Percentiles rank a stretch among this genome's conserved stretches.
These are phyloP conservation scores for Myiozetetes cayanensis DNA, from an alignment of 2,113 vertebrate genomes.

Conservation along the genomic window DNA sequence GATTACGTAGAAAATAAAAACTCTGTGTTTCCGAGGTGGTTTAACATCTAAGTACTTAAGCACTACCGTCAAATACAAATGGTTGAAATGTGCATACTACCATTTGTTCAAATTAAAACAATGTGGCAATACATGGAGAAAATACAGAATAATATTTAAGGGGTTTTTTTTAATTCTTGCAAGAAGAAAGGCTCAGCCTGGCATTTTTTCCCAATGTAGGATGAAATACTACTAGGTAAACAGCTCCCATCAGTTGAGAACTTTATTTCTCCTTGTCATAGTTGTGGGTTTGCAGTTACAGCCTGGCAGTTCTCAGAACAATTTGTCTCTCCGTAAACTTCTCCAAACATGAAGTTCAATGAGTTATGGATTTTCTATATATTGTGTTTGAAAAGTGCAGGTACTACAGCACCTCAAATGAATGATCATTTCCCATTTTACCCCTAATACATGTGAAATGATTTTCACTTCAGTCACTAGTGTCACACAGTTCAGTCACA, in stretches of 20 bases:
- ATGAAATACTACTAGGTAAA: neutral
- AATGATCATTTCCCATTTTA: neutral
- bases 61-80: neutral
- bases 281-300: neutral
- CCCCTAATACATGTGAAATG: neutral
- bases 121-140: neutral
- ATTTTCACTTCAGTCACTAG: neutral
- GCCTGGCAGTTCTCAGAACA: neutral
- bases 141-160: neutral
- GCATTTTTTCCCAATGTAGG: neutral
- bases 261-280: neutral
- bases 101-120: neutral
- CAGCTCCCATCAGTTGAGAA: neutral
- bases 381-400: neutral
- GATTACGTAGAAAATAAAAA: neutral
- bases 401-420: neutral
- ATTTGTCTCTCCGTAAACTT: neutral
- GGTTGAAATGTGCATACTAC: neutral
- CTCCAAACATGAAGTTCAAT: neutral
- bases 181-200: neutral
- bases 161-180: neutral
- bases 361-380: neutral
- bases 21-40: neutral
- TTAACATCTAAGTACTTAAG: neutral
- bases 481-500: rapidly evolving